phyloP scores from a whole-genome alignment of 2,888 invertebrate genomes.

The Eristalis arbustorum region DNA sequence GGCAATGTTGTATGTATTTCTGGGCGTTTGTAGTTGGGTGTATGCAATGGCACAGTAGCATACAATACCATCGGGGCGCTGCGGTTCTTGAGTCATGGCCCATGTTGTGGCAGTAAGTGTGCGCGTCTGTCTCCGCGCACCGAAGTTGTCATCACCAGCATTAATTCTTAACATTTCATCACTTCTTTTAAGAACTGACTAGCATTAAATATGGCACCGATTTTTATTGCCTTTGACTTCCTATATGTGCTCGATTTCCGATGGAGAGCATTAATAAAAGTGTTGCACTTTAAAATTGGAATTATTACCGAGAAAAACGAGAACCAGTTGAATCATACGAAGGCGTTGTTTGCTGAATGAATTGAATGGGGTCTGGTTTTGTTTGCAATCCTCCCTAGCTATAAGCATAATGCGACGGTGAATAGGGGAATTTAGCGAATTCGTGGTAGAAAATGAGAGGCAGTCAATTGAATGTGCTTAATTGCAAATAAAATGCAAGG shows the following conservation, averaged over 20 bases:
- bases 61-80: slow-evolving; percentile 30
- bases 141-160: slow-evolving; percentile 63
- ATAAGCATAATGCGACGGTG: too few species aligned
- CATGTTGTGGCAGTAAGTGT: slow-evolving; percentile 60
- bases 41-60: slow-evolving; percentile 46
- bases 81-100: slow-evolving; percentile 53
- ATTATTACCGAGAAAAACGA: slow-evolving; percentile 2
- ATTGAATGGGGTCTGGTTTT: neutral
- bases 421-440: too few species aligned
- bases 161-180: slow-evolving; percentile 68
- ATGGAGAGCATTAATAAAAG: slow-evolving; percentile 60
- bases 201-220: slow-evolving; percentile 69
- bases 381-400: neutral
- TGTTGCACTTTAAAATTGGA: slow-evolving; percentile 54
- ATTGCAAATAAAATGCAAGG: too few species aligned
- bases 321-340: neutral
- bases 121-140: slow-evolving; percentile 46
- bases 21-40: neutral
- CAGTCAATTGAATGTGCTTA: too few species aligned
- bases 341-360: neutral
- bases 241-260: slow-evolving; percentile 68
- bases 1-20: slow-evolving; percentile 41
- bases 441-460: too few species aligned
- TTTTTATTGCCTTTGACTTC: slow-evolving; percentile 71
- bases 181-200: slow-evolving; percentile 67